Conservation (phyloP, 2,797 vertebrate genomes). For the Manis pentadactyla region DNA sequence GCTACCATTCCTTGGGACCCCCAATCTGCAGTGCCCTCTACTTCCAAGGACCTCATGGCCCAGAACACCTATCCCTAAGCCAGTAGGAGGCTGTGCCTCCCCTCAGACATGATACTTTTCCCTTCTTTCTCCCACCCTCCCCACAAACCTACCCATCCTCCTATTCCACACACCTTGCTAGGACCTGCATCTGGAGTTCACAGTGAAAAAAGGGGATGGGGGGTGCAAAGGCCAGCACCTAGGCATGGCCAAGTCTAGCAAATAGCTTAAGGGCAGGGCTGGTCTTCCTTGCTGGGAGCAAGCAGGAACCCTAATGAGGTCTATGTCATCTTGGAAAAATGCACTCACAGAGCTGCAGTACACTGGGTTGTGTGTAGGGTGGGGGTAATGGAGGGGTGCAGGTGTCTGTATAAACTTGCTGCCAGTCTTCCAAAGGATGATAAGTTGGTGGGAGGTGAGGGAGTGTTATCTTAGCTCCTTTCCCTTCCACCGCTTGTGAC, state of each 20-base stretch:
- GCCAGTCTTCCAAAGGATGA: conserved; percentile 82
- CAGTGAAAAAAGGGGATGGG: not conserved
- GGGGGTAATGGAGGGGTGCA: conserved; percentile 78
- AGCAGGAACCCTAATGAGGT: conserved; percentile 82
- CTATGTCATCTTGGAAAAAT: conserved; percentile 87
- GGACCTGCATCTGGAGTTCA: conserved; percentile 43
- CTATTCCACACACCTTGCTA: conserved; percentile 20
- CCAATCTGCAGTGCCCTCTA: not conserved
- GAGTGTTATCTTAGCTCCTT: conserved; percentile 62
- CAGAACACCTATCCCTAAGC: not conserved
- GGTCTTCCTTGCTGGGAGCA: conserved; percentile 69
- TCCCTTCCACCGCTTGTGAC: conserved; percentile 57
- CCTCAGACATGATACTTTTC: not conserved
- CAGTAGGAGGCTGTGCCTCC: conserved; percentile 10
- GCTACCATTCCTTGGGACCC: not conserved
- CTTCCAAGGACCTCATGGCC: not conserved
- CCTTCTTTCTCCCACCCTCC: not conserved
- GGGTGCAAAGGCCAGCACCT: not conserved
- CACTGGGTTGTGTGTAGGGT: conserved; percentile 72
- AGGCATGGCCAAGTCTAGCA: conserved; percentile 55
- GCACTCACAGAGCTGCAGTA: conserved; percentile 80
- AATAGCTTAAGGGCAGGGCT: conserved; percentile 58
- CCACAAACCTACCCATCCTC: not conserved
- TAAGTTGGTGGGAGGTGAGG: conserved; percentile 55
- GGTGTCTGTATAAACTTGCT: conserved; percentile 85